These are phyloP conservation scores for Struthidea cinerea DNA, from an alignment of 2,113 vertebrate species.

Conservation along the genomic window DNA sequence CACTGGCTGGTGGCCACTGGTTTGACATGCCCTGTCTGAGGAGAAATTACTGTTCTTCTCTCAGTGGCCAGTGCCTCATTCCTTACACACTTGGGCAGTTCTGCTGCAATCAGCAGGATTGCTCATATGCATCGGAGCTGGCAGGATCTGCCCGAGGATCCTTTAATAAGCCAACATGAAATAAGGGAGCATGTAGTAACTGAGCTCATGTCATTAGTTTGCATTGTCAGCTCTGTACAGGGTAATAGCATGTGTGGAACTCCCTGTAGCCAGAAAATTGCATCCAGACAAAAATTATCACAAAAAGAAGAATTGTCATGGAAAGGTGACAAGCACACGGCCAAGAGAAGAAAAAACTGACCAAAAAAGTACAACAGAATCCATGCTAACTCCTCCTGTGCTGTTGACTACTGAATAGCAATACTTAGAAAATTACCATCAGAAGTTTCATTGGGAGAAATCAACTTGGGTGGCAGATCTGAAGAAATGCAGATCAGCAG, in stretches of 20 bases:
- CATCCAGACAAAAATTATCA: neutral
- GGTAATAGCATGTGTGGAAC: neutral
- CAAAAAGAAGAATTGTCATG: neutral
- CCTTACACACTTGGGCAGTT: neutral
- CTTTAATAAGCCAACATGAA: neutral
- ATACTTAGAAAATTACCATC: neutral
- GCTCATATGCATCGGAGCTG: neutral
- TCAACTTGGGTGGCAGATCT: neutral
- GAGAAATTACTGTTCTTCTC: neutral
- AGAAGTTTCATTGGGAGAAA: neutral
- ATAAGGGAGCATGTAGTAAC: neutral
- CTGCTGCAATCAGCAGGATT: neutral
- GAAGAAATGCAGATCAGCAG: neutral
- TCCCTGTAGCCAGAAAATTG: neutral
- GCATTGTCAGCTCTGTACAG: neutral
- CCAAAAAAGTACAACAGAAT: neutral
- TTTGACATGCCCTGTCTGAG: conserved; percentile 15
- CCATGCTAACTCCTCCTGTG: neutral
- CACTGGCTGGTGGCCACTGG: conserved; percentile 18
- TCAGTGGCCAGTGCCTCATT: neutral
- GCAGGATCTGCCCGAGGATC: neutral
- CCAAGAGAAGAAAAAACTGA: neutral
- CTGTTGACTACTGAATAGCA: neutral
- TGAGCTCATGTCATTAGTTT: neutral
- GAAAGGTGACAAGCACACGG: neutral